Percentiles rank a stretch among this genome's conserved stretches.
phyloP scores from a whole-genome alignment of 2,797 vertebrate genomes.

The Austrolebias charrua region DNA sequence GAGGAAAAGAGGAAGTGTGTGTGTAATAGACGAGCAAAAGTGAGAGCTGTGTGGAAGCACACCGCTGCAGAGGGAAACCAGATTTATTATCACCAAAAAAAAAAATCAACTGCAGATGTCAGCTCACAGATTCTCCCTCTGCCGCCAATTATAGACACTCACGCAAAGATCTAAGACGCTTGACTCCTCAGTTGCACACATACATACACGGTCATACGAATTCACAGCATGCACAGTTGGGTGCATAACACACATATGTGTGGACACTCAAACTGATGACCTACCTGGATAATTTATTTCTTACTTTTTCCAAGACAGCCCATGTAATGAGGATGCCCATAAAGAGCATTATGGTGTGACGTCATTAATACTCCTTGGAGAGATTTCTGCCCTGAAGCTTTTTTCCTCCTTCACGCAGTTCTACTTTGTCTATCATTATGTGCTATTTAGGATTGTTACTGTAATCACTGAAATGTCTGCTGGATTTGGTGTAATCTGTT shows the following conservation, averaged over 20 bases:
- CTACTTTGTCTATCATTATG: slow-evolving; percentile 65
- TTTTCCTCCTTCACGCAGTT: slow-evolving; percentile 64
- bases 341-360: slow-evolving; percentile 59
- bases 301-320: slow-evolving; percentile 13
- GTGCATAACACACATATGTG: slow-evolving; percentile 4
- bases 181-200: slow-evolving; percentile 18
- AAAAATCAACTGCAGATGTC: slow-evolving; percentile 88
- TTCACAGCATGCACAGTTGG: slow-evolving; percentile 9
- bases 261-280: slow-evolving; percentile 21
- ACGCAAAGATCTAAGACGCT: slow-evolving; percentile 72
- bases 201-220: slow-evolving; percentile 12
- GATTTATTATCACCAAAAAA: slow-evolving; percentile 87
- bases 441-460: slow-evolving; percentile 68
- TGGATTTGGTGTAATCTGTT: slow-evolving; percentile 69
- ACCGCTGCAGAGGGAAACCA: slow-evolving; percentile 80
- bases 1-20: slow-evolving; percentile 50
- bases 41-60: slow-evolving; percentile 75
- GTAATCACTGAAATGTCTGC: slow-evolving; percentile 68
- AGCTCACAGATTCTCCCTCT: slow-evolving; percentile 79
- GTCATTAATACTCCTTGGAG: slow-evolving; percentile 56
- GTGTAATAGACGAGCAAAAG: slow-evolving; percentile 59
- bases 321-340: slow-evolving; percentile 57
- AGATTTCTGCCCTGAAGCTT: slow-evolving; percentile 51
- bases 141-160: slow-evolving; percentile 85
- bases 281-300: slow-evolving; percentile 34